These are phyloP conservation scores for Brachypteracias leptosomus DNA, from an alignment of 2,113 vertebrate species.

Conservation along the genomic window DNA sequence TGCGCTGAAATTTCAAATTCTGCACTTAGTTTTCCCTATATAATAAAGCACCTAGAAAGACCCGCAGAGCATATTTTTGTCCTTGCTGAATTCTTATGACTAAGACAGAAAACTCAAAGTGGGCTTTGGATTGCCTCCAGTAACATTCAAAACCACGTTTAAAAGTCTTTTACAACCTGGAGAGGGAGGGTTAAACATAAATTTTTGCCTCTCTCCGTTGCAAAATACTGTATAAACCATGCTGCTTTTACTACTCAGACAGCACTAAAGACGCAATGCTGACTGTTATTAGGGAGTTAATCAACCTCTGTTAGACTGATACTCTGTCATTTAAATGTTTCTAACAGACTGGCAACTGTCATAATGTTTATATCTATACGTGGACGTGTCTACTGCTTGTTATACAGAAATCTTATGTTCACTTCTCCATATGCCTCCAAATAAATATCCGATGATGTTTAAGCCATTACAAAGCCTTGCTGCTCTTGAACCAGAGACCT, in stretches of 20 bases:
- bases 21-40: background rate
- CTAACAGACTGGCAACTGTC: constrained; percentile 13
- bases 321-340: background rate
- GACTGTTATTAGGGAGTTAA: background rate
- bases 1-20: background rate
- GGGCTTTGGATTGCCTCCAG: background rate
- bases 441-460: background rate
- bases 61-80: background rate
- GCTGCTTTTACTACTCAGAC: background rate
- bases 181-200: background rate
- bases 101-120: background rate
- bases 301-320: background rate
- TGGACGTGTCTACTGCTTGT: background rate
- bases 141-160: background rate
- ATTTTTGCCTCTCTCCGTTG: background rate
- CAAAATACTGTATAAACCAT: background rate
- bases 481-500: constrained; percentile 38
- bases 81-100: background rate
- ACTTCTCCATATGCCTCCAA: background rate
- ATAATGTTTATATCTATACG: background rate
- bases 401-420: background rate
- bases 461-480: background rate
- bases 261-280: background rate
- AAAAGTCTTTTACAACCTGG: background rate
- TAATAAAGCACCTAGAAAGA: background rate